A percentile compares a stretch with the other conserved stretches of the same genome.
Conservation (phyloP, 1,140 invertebrate species). For the Plodia interpunctella region DNA sequence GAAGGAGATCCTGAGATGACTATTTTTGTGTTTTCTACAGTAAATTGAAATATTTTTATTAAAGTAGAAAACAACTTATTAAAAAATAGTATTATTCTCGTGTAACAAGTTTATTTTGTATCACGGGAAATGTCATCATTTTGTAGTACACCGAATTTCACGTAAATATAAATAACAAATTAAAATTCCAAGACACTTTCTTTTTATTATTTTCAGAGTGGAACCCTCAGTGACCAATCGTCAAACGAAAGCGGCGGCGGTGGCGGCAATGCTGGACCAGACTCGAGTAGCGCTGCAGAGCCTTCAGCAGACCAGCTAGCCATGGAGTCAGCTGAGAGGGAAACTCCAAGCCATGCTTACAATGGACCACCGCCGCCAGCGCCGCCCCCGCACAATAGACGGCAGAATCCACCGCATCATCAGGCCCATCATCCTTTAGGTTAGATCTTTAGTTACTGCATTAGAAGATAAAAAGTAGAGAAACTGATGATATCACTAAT, state of each 20-base stretch:
- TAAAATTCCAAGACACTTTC: too few relatives aligned
- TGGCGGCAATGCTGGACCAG: slow-evolving; percentile 42
- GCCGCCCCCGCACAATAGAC: slow-evolving; percentile 61
- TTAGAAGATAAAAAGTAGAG: not conserved
- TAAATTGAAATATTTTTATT: too few relatives aligned
- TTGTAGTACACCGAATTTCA: too few relatives aligned
- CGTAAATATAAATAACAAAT: too few relatives aligned
- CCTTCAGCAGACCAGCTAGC: slow-evolving; percentile 80
- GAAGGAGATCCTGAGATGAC: too few relatives aligned
- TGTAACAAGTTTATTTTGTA: too few relatives aligned
- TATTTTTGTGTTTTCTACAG: too few relatives aligned
- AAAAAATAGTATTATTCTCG: too few relatives aligned
- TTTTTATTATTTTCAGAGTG: slow-evolving; percentile 49
- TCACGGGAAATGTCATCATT: too few relatives aligned
- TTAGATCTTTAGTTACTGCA: slow-evolving; percentile 19
- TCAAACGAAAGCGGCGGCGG: slow-evolving; percentile 57
- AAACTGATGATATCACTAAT: slow-evolving; percentile 6
- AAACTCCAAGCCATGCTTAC: slow-evolving; percentile 75
- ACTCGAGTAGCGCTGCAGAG: slow-evolving; percentile 55
- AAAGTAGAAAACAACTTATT: too few relatives aligned
- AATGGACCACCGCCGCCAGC: slow-evolving; percentile 71
- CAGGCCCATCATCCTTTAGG: slow-evolving; percentile 75
- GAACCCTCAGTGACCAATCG: slow-evolving; percentile 55
- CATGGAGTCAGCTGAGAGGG: slow-evolving; percentile 81
- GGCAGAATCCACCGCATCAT: slow-evolving; percentile 75